Conservation (phyloP, 2,888 invertebrate genomes). For the Nemoura dubitans region DNA sequence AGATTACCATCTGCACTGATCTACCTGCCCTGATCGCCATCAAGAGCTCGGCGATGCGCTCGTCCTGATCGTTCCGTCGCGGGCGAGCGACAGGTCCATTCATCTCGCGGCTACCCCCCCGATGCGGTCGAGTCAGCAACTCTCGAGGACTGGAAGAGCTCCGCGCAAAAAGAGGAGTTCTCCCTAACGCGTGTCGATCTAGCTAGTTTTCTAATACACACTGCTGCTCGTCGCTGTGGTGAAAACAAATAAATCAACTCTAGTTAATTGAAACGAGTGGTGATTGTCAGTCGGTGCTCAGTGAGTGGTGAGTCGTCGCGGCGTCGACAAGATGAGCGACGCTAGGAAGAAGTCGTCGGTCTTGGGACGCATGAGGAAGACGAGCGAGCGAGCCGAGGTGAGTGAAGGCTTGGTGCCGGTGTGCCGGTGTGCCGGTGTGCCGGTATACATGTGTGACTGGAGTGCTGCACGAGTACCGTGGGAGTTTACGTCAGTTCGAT, state of each 20-base stretch:
- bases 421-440: too few relatives aligned
- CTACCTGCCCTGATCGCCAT: not conserved
- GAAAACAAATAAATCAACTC: constrained; percentile 33
- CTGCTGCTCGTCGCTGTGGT: not conserved
- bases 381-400: constrained; percentile 36
- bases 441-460: too few relatives aligned
- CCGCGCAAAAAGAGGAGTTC: constrained; percentile 30
- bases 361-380: constrained; percentile 33
- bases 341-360: constrained; percentile 24
- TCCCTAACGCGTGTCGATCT: not conserved
- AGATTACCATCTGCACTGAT: not conserved
- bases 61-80: not conserved
- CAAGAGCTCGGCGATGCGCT: not conserved
- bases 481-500: too few relatives aligned
- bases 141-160: not conserved
- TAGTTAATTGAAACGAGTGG: not conserved
- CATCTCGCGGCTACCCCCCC: not conserved
- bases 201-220: not conserved
- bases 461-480: too few relatives aligned
- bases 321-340: constrained; percentile 26
- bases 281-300: not conserved
- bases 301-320: not conserved
- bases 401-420: not conserved
- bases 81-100: not conserved
- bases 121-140: constrained; percentile 22